A percentile compares a stretch with the other conserved stretches of the same genome.
These are phyloP conservation scores for Rousettus madagascariensis DNA, from an alignment of 2,797 vertebrate genomes.

Conservation along the genomic window DNA sequence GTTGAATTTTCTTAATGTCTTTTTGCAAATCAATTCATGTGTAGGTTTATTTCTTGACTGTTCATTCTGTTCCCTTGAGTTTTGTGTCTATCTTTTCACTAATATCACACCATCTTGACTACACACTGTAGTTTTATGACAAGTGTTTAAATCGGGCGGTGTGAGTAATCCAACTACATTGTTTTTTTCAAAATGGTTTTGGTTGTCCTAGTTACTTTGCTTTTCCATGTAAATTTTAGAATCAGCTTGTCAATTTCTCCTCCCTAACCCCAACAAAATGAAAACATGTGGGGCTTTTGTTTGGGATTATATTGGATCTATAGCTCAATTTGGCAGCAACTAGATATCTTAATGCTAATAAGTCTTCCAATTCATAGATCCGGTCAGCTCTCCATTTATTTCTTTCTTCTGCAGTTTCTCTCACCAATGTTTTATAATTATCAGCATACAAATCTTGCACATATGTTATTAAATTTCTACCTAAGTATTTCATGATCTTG, in stretches of 20 bases:
- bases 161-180: neutral
- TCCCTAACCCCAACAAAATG: neutral
- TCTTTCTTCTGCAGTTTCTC: neutral
- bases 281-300: neutral
- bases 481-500: neutral
- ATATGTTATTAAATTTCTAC: neutral
- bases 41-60: neutral
- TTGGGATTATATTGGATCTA: neutral
- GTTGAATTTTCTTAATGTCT: neutral
- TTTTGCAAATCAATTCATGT: neutral
- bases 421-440: neutral
- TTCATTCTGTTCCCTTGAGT: neutral
- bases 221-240: neutral
- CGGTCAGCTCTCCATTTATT: neutral
- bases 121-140: neutral
- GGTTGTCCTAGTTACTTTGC: neutral
- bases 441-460: neutral
- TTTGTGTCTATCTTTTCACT: neutral
- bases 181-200: neutral
- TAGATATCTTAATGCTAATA: neutral
- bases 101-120: neutral
- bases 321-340: neutral
- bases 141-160: neutral
- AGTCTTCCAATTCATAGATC: neutral
- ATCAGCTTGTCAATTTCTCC: neutral